A percentile compares a stretch with the other conserved stretches of the same genome.
These are phyloP conservation scores for Corythornis cristatus DNA, from an alignment of 2,113 vertebrate genomes.

Conservation along the genomic window DNA sequence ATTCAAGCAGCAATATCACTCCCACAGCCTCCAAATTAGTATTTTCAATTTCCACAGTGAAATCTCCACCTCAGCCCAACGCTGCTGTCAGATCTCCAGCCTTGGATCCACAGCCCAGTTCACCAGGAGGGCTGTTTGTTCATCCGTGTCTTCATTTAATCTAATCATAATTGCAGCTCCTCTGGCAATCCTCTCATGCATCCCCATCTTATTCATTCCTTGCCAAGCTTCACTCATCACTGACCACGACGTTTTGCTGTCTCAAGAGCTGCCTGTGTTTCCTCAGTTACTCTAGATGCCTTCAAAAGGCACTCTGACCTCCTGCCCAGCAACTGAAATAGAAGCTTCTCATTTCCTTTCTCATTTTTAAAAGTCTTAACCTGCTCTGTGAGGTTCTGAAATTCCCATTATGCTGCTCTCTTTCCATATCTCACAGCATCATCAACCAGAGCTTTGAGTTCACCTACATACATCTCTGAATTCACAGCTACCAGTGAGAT, in stretches of 20 bases:
- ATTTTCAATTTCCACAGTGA: background rate
- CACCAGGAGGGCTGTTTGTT: background rate
- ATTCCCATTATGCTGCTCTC: accelerated
- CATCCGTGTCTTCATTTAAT: background rate
- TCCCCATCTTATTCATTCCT: background rate
- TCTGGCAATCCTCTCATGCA: background rate
- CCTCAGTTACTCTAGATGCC: background rate
- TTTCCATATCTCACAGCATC: background rate
- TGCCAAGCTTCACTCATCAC: constrained; percentile 31
- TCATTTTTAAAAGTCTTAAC: accelerated
- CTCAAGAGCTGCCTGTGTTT: background rate
- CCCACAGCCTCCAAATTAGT: background rate
- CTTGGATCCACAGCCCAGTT: background rate
- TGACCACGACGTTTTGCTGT: background rate
- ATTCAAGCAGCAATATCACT: background rate
- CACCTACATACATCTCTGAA: accelerated
- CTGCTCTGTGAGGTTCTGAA: background rate
- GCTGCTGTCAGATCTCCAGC: background rate
- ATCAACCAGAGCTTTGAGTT: background rate
- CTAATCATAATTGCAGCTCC: background rate
- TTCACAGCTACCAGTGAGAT: background rate
- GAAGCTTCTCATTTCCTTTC: background rate
- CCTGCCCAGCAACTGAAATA: background rate
- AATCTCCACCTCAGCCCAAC: background rate
- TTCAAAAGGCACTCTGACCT: background rate